Evolutionary conservation across 2,113 vertebrate species (phyloP), one percentile per base, ranked within the genome.

Genomic region (Chionodraco myersi): DNA sequence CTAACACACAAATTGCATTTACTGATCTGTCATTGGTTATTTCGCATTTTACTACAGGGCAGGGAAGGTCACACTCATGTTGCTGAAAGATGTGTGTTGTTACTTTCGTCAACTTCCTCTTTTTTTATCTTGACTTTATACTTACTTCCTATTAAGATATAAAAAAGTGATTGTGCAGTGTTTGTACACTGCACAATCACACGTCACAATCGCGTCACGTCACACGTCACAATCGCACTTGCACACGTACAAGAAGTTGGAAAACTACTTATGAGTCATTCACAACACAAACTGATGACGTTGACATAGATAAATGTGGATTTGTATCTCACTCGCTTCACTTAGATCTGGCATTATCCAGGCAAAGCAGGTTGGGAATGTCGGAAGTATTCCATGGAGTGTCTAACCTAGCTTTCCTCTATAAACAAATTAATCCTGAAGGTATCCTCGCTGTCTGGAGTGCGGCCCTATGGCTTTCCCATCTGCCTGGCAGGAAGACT

Each of bases 391-490:
- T 85, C 79, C 72, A 36, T n/a, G 11, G 75, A 75, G 75, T 44
- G 58, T 75, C 79, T 78, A 26, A 73, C 49, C 18, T 81, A 56
- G 44, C 53, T 13, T 64, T 70, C 81, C 77, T 86, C 83, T 84
- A 86, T 73, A 88, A 89, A 91, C 84, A 91, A 85, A 91, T 79
- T 54, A 81, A 83, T 90, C 79, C 47, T 86, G 62, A 85, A 74
- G 75, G 76, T 79, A 88, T 88, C 68, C 63, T 75, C 66, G 65
- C 47, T 41, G 66, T 79, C 75, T 91, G 86, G 73, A 85, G 57
- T 36, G 79, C n/a, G 14, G 75, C 79, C 47, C 74, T 79, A 92
- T 90, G 83, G 85, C 69, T 93, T 93, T 91, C 68, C 86, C 91
- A 92, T 90, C 67, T 91, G 92, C 76, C 71, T 66, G 45, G 44